Base-by-base conservation (phyloP, 1,140 invertebrate species). In the Lepidurus couesii region DNA sequence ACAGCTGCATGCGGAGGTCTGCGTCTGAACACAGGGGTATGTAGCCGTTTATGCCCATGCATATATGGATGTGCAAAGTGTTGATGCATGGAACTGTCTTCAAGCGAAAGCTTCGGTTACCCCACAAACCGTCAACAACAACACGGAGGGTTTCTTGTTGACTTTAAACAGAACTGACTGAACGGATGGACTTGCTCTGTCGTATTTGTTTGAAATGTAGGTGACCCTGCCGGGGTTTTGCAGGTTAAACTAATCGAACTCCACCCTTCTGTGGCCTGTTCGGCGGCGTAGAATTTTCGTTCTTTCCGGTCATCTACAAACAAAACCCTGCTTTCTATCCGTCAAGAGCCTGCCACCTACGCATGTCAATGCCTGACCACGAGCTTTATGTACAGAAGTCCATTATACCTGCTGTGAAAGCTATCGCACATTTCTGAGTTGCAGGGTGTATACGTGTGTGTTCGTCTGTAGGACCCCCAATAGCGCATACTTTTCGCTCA, bases 281-380 rank as follows among this genome's bases (percentile, higher is more conserved):
- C 34, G 34, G 21, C 21, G 16, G 21, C 13, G 8, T 7, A 21
- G 13, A 21, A 21, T 65, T 65, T 65, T 65, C 53, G 16, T n/a
- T 65, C 21, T 21, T 65, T 65, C 53, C 53, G 53, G 53, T 13
- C 53, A 65, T 65, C 53, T 65, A 65, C 53, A 11, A 65, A 65
- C 53, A 16, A n/a, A 34, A 21, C 8, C 53, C 53, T 65, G 53
- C 13, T 65, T 65, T 65, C 53, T 65, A 65, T 65, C 53, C 53
- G 21, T 65, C 53, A 65, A 65, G 53, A 65, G 13, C 53, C 16
- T 65, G 5, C 53, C 7, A 21, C 21, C 53, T 65, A 65, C 53
- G n/a, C 53, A 65, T n/a, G 53, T 21, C 53, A 65, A 65, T 65
- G 16, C 53, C 53, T 65, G 16, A 13, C 53, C 53, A 21, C 21